Evolutionary conservation across 2,797 vertebrate genomes (phyloP).

Genomic region (Oceanodroma leucorhoa): DNA sequence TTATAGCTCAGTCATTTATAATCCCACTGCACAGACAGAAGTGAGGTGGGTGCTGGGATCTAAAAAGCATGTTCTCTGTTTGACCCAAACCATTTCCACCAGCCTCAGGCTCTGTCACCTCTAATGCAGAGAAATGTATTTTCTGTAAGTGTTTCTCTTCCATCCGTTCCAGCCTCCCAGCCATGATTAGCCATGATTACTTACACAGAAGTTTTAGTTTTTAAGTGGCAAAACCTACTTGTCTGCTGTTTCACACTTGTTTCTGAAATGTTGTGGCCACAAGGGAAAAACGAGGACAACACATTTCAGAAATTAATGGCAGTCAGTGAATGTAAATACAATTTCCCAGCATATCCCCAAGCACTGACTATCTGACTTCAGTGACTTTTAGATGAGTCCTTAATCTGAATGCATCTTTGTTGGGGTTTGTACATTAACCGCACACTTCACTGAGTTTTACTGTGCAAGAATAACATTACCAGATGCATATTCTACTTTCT

Average conservation of each 20-base stretch:
- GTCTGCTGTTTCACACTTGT: slow-evolving; percentile 9
- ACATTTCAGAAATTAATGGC: not conserved
- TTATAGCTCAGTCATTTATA: not conserved
- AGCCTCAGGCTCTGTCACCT: not conserved
- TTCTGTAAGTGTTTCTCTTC: not conserved
- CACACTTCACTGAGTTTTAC: not conserved
- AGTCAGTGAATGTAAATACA: not conserved
- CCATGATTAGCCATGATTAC: not conserved
- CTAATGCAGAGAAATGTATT: not conserved
- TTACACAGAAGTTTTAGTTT: not conserved
- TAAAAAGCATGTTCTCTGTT: not conserved
- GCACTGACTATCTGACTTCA: not conserved
- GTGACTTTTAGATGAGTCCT: not conserved
- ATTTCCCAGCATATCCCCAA: not conserved
- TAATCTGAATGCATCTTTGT: not conserved
- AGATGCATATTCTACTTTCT: not conserved
- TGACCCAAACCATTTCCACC: not conserved
- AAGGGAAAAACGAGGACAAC: not conserved
- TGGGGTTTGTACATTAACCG: not conserved
- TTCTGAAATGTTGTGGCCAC: not conserved
- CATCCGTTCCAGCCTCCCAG: not conserved
- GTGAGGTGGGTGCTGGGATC: not conserved
- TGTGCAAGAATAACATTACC: not conserved
- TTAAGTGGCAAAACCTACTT: not conserved
- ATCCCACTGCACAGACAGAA: not conserved